A percentile compares a stretch with the other conserved stretches of the same genome.
Conservation (phyloP, 2,888 invertebrate genomes). For the Omphaloscelis lunosa region DNA sequence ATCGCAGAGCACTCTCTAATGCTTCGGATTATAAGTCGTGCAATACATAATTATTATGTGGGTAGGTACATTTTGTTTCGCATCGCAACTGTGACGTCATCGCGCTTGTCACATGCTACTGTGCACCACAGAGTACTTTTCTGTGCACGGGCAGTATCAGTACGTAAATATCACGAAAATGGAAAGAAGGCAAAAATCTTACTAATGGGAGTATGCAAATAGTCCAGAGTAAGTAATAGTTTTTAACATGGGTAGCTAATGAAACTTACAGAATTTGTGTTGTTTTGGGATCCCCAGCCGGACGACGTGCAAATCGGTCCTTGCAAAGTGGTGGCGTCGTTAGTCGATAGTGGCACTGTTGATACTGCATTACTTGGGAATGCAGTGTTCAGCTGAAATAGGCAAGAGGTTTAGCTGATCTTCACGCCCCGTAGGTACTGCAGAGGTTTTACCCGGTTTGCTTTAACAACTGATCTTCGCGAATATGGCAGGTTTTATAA, state of each 20-base stretch:
- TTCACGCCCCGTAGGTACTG: background rate
- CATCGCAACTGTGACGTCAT: background rate
- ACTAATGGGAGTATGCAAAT: too few relatives aligned
- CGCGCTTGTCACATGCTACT: background rate
- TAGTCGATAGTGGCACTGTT: background rate
- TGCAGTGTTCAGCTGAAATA: constrained; percentile 10
- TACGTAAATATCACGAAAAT: background rate
- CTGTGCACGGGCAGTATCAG: background rate
- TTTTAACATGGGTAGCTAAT: too few relatives aligned
- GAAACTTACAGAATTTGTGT: constrained; percentile 24
- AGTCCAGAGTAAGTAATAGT: too few relatives aligned
- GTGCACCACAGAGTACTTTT: too few relatives aligned
- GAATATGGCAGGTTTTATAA: background rate
- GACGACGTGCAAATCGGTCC: background rate
- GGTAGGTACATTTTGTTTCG: background rate
- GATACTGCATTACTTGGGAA: constrained; percentile 14
- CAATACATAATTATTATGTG: too few relatives aligned
- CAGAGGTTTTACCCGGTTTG: background rate
- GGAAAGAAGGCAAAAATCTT: background rate
- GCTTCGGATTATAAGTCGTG: too few relatives aligned
- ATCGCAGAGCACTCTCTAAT: too few relatives aligned
- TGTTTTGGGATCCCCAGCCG: constrained; percentile 28
- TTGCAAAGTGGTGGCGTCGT: background rate
- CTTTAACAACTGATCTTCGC: background rate
- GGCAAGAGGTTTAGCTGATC: background rate